A percentile compares a stretch with the other conserved stretches of the same genome.
phyloP scores from a whole-genome alignment of 2,113 vertebrate genomes.

The Apistogramma diplotaenia region DNA sequence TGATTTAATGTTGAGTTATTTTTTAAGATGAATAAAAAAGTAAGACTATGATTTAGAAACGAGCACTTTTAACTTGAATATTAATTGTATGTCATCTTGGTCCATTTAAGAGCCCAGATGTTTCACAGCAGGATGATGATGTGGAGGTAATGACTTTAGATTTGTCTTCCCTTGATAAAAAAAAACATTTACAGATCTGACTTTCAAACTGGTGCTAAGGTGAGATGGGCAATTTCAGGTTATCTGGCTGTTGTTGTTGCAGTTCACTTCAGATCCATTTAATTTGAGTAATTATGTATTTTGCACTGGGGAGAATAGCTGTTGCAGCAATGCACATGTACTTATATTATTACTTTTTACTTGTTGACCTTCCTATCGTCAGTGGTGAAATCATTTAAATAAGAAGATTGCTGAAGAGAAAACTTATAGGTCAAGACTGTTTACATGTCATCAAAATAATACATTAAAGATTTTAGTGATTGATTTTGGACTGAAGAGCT shows the following conservation, averaged over 20 bases:
- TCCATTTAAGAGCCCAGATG: constrained; percentile 30
- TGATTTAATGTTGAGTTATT: background rate
- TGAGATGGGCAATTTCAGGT: background rate
- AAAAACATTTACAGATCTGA: background rate
- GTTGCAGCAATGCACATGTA: background rate
- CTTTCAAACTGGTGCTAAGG: background rate
- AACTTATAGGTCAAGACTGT: background rate
- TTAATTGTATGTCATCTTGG: constrained; percentile 10
- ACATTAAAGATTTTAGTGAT: background rate
- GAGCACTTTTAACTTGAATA: background rate
- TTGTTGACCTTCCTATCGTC: background rate
- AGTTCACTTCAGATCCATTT: background rate
- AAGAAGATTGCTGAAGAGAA: background rate
- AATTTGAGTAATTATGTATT: background rate
- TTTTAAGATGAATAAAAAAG: background rate
- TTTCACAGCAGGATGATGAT: constrained; percentile 31
- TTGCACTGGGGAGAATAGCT: background rate
- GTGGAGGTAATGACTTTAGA: constrained; percentile 23
- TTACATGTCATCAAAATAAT: background rate
- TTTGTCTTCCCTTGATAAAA: background rate
- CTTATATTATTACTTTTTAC: background rate
- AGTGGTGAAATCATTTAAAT: background rate
- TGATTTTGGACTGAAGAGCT: background rate
- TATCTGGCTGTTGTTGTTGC: background rate
- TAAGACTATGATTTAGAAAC: background rate